phyloP scores from a whole-genome alignment of 2,113 vertebrate genomes.

The Leptobrachium ailaonicum region DNA sequence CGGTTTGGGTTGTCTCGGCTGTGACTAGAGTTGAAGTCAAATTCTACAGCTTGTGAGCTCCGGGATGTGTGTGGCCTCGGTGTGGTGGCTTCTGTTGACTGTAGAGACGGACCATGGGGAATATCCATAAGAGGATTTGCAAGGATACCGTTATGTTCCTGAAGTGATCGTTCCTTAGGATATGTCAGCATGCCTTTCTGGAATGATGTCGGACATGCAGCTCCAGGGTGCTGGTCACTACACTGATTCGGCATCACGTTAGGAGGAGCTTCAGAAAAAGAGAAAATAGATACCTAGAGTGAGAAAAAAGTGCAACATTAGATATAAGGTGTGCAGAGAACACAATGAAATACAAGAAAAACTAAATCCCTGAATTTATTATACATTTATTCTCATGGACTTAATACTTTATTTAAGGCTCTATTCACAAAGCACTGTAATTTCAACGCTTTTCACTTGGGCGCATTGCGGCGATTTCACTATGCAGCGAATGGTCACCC shows the following conservation, averaged over 20 bases:
- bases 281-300: too few species aligned
- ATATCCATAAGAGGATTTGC: not conserved
- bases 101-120: not conserved
- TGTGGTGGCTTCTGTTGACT: not conserved
- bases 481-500: too few species aligned
- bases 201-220: not conserved
- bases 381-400: too few species aligned
- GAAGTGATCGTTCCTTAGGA: not conserved
- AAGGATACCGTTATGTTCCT: not conserved
- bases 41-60: not conserved
- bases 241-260: slow-evolving; percentile 23
- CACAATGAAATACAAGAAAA: too few species aligned
- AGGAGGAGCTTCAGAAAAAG: not conserved
- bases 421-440: too few species aligned
- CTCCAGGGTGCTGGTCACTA: not conserved
- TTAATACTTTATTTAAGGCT: too few species aligned
- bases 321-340: too few species aligned
- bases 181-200: not conserved
- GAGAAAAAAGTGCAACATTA: too few species aligned
- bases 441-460: too few species aligned
- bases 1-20: not conserved
- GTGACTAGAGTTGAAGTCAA: not conserved
- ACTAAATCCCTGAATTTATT: too few species aligned
- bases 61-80: not conserved
- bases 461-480: too few species aligned